Percentiles rank a stretch among this genome's conserved stretches.
phyloP scores from a whole-genome alignment of 2,888 invertebrate species.

The Autographa gamma region DNA sequence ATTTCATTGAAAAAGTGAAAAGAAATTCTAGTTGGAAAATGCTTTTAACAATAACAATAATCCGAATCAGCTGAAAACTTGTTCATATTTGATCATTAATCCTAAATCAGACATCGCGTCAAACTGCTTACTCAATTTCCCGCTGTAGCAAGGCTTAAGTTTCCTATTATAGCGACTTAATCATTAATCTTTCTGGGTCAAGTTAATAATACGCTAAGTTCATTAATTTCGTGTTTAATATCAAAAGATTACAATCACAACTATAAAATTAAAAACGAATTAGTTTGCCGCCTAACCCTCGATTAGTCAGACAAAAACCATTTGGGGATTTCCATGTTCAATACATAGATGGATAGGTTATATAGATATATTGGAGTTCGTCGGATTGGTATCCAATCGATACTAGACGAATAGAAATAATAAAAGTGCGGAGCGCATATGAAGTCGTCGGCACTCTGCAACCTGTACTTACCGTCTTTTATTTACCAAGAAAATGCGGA shows the following conservation, averaged over 20 bases:
- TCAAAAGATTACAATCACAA: constrained; percentile 9
- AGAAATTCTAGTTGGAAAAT: too few relatives aligned
- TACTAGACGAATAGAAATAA: constrained; percentile 27
- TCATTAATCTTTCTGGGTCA: background rate
- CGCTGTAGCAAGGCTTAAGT: background rate
- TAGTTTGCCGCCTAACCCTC: constrained; percentile 12
- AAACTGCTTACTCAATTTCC: background rate
- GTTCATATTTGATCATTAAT: too few relatives aligned
- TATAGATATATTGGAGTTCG: constrained; percentile 19
- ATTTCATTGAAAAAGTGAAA: too few relatives aligned
- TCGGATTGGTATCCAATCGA: constrained; percentile 26
- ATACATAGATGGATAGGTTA: background rate
- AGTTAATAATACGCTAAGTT: constrained; percentile 3
- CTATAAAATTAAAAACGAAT: constrained; percentile 29
- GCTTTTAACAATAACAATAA: too few relatives aligned
- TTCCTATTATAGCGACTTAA: background rate
- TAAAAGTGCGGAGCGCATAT: constrained; percentile 47
- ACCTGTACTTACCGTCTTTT: constrained; percentile 61
- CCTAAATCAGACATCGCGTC: background rate
- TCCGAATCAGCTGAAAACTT: background rate
- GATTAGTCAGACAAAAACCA: constrained; percentile 39
- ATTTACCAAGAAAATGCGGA: constrained; percentile 73
- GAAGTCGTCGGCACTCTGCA: constrained; percentile 60
- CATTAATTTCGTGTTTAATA: constrained; percentile 5
- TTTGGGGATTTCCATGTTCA: constrained; percentile 25